Percentiles rank a stretch among this genome's conserved stretches.
phyloP scores from a whole-genome alignment of 37 sponge, comb jelly and placozoan species.

The Halisarca cf. caerulea region DNA sequence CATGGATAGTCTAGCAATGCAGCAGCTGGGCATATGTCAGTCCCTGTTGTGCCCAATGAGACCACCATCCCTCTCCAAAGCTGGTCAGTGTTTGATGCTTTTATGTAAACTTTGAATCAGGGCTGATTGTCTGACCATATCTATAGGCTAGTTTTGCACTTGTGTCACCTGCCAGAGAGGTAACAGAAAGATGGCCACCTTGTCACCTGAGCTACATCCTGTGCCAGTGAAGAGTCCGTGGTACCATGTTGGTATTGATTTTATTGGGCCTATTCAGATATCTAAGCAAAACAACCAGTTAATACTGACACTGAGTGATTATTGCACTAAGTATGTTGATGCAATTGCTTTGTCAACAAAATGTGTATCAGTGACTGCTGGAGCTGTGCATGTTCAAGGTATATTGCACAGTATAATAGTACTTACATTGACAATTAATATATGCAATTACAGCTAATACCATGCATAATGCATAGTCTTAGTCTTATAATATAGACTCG shows the following conservation, averaged over 20 bases:
- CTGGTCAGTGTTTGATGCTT: no score
- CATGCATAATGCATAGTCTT: no score
- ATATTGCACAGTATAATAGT: no score
- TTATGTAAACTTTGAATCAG: no score
- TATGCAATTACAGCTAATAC: no score
- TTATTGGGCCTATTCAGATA: slow-evolving; percentile 60
- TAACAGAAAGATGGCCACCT: slow-evolving; percentile 44
- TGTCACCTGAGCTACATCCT: slow-evolving; percentile 67
- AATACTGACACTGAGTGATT: slow-evolving; percentile 73
- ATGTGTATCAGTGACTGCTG: slow-evolving; percentile 39
- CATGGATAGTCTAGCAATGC: no score
- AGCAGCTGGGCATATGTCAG: no score
- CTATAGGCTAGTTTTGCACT: slow-evolving; percentile 41
- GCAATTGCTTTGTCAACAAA: slow-evolving; percentile 48
- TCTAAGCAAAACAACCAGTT: slow-evolving; percentile 34
- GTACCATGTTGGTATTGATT: slow-evolving; percentile 75
- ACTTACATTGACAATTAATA: no score
- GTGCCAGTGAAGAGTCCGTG: slow-evolving; percentile 71
- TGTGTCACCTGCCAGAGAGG: slow-evolving; percentile 69
- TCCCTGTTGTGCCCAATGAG: no score
- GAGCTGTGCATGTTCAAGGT: slow-evolving; percentile 78
- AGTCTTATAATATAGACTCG: no score
- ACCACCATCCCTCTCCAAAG: no score
- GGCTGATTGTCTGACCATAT: no score
- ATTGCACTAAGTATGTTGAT: slow-evolving; percentile 71